Conservation (phyloP, 2,113 vertebrate species). For the Dermatemys mawii region DNA sequence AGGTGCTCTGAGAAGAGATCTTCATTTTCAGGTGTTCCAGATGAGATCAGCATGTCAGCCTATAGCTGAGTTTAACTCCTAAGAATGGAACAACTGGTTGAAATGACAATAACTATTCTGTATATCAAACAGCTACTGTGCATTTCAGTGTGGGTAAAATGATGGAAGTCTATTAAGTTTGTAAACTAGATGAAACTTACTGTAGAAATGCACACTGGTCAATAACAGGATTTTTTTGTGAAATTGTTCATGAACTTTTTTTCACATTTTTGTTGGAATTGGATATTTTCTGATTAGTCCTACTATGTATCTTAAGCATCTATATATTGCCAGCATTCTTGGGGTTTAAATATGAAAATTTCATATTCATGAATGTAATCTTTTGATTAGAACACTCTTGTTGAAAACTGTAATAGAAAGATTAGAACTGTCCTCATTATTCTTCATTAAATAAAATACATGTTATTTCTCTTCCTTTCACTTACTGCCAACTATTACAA, state of each 20-base stretch:
- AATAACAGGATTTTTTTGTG: background rate
- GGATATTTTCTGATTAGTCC: background rate
- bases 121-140: background rate
- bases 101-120: background rate
- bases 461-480: conserved; percentile 66
- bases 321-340: conserved; percentile 42
- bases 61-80: background rate
- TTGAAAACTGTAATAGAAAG: conserved; percentile 54
- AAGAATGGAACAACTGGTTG: background rate
- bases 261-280: background rate
- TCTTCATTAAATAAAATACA: conserved; percentile 76
- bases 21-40: background rate
- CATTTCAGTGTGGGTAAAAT: background rate
- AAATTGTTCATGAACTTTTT: no score
- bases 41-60: background rate
- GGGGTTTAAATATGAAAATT: conserved; percentile 47
- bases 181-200: background rate
- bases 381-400: conserved; percentile 54
- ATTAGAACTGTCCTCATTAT: conserved; percentile 66
- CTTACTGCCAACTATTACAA: conserved; percentile 54
- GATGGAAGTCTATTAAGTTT: background rate
- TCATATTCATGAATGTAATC: conserved; percentile 25
- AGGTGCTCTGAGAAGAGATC: background rate
- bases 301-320: background rate
- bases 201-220: background rate